Evolutionary conservation across 2,113 vertebrate species (phyloP).

Genomic region (Pandion haliaetus): DNA sequence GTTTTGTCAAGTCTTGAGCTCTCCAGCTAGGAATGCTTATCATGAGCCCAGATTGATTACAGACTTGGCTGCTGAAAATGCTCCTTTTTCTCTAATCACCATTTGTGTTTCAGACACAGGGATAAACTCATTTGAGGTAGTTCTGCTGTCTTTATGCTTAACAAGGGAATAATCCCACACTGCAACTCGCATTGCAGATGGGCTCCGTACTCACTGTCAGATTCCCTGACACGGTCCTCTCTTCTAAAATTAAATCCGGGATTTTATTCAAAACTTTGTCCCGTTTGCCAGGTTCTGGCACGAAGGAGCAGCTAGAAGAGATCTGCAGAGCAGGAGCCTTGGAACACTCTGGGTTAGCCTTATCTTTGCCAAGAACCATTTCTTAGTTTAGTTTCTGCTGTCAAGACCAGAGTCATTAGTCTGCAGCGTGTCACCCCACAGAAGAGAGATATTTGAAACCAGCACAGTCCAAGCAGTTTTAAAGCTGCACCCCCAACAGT

Average conservation of each 20-base stretch:
- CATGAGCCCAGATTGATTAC: not conserved
- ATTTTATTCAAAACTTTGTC: not conserved
- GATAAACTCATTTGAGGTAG: not conserved
- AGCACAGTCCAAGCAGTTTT: not conserved
- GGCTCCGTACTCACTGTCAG: not conserved
- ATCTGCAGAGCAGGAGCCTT: not conserved
- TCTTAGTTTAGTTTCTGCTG: not conserved
- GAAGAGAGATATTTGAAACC: not conserved
- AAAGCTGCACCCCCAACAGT: not conserved
- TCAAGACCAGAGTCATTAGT: too few species aligned
- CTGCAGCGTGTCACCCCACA: not conserved
- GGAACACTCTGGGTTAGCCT: not conserved
- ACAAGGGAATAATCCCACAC: not conserved
- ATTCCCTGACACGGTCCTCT: not conserved
- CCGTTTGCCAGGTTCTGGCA: not conserved
- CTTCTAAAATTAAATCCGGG: not conserved
- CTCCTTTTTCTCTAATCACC: not conserved
- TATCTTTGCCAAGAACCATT: not conserved
- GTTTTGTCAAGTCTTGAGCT: not conserved
- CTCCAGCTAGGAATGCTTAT: not conserved
- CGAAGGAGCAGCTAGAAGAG: not conserved
- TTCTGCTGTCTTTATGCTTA: not conserved
- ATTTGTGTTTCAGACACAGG: not conserved
- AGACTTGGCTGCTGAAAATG: not conserved
- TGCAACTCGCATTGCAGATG: not conserved